Evolutionary conservation across 2,888 invertebrate genomes (phyloP).

Genomic region (Epinotia nisella): DNA sequence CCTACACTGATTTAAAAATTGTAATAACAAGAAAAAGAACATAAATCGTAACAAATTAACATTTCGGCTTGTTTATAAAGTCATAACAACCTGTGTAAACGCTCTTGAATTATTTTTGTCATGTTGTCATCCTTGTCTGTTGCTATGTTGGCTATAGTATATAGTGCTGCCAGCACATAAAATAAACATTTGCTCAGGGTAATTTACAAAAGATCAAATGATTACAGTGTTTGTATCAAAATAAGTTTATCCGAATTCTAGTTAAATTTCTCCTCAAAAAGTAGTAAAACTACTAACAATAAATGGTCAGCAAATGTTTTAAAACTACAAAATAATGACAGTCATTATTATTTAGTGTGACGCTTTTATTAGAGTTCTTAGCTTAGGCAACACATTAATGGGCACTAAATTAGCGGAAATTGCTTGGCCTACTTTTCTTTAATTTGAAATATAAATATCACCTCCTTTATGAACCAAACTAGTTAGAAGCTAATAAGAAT

Average conservation of each 20-base stretch:
- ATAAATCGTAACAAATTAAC: background rate
- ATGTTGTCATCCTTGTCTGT: slow-evolving; percentile 41
- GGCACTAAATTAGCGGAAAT: background rate
- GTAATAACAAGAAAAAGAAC: background rate
- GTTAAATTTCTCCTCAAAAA: too few relatives aligned
- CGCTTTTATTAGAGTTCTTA: background rate
- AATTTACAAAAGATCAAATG: background rate
- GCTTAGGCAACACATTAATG: background rate
- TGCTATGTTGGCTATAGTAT: slow-evolving; percentile 56
- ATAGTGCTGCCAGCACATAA: slow-evolving; percentile 38
- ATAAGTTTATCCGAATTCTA: too few relatives aligned
- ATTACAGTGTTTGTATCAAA: too few relatives aligned
- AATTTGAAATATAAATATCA: background rate
- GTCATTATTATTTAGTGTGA: background rate
- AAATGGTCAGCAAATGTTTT: too few relatives aligned
- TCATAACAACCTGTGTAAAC: slow-evolving; percentile 58
- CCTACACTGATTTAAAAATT: too few relatives aligned
- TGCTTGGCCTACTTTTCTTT: background rate
- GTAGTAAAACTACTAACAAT: too few relatives aligned
- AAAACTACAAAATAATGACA: too few relatives aligned
- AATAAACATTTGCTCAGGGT: slow-evolving; percentile 3
- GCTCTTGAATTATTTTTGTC: slow-evolving; percentile 43
- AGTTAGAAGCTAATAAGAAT: slow-evolving; percentile 31
- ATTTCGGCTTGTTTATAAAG: background rate
- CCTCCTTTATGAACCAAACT: background rate